Evolutionary conservation across 2,797 vertebrate genomes (phyloP), one percentile per base, ranked within the genome.

Genomic region (Microctenopoma lineatum): DNA sequence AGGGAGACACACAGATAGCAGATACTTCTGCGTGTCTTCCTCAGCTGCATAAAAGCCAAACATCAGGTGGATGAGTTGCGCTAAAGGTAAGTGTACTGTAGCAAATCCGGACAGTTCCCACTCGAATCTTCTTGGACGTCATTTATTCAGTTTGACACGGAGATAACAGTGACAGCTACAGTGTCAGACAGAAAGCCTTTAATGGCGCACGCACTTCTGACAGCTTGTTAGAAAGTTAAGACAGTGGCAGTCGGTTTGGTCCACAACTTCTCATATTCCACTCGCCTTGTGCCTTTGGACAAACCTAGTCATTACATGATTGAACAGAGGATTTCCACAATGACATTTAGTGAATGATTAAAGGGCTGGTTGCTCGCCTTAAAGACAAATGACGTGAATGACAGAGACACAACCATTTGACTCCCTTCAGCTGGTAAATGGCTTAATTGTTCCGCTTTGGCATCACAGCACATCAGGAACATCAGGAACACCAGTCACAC

Each of bases 321-420:
- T 80, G 74, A 87, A 56, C 18, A 16, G 54, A 70, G 73, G 42
- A 79, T 73, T 79, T 82, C 77, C 76, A 75, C 52, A 41, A 80
- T 70, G 77, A 75, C 75, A 63, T 81, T 75, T 81, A 38, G n/a
- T 52, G 84, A 83, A 82, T 77, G 76, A 85, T 79, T 58, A 73
- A 42, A 57, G 68, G 41, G 29, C 68, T 44, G 70, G 50, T 55
- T 39, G 27, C 42, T 72, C 16, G 9, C 66, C 58, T 12, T 38
- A 29, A 59, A 57, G 44, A 76, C 45, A 71, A 66, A 70, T 60
- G 55, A 70, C 67, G 70, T 59, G 55, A 87, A 77, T 83, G 72
- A 72, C 26, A 55, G 72, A 59, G 73, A 65, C 63, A 59, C 71
- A 79, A 81, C 69, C 77, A 62, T 79, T 61, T 67, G 71, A 74